These are phyloP conservation scores for Epirrhoe alternata DNA, from an alignment of 2,888 invertebrate genomes.

Conservation along the genomic window DNA sequence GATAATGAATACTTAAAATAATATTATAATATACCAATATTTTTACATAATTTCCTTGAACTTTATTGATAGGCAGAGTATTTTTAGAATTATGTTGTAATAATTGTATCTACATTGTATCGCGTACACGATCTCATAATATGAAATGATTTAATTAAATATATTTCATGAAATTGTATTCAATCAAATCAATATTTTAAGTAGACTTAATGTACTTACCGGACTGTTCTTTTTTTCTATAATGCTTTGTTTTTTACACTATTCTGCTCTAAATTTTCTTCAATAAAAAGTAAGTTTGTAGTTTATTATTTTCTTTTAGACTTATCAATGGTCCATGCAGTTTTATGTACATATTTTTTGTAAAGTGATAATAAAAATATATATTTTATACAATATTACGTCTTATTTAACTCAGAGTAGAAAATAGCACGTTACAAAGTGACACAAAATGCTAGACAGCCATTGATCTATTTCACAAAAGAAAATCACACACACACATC, in stretches of 20 bases:
- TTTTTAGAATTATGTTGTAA: neutral
- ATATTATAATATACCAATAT: neutral
- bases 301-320: too few relatives aligned
- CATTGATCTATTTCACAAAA: too few relatives aligned
- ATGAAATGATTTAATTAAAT: slow-evolving; percentile 7
- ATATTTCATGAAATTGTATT: neutral
- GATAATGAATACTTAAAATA: neutral
- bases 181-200: neutral
- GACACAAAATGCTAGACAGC: too few relatives aligned
- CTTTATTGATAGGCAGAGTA: slow-evolving; percentile 3
- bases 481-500: too few relatives aligned
- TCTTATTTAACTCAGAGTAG: too few relatives aligned
- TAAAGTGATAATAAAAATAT: too few relatives aligned
- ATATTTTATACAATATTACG: too few relatives aligned
- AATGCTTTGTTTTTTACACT: neutral
- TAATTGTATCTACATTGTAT: slow-evolving; percentile 2
- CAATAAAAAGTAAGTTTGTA: too few relatives aligned
- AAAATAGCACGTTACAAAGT: too few relatives aligned
- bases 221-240: neutral
- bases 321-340: too few relatives aligned
- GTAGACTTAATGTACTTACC: neutral
- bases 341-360: too few relatives aligned
- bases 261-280: slow-evolving; percentile 1
- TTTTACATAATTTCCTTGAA: neutral
- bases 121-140: slow-evolving; percentile 31